Conservation (phyloP, 2,888 invertebrate genomes). For the Cephus runcator region DNA sequence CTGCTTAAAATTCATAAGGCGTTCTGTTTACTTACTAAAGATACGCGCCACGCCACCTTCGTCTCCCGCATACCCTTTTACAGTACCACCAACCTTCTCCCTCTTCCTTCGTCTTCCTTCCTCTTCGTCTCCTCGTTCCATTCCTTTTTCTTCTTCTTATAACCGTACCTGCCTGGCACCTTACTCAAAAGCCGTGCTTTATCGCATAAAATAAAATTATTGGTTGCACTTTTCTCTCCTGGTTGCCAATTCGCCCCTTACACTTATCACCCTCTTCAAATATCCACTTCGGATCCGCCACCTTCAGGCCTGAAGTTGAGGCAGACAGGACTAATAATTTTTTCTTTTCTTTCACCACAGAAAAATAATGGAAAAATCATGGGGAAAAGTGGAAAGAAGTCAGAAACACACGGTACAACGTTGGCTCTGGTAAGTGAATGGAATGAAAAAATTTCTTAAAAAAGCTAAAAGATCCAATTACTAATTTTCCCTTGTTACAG, state of each 20-base stretch:
- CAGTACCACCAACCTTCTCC: conserved; percentile 4
- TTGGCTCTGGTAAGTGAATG: neutral
- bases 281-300: neutral
- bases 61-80: neutral
- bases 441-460: neutral
- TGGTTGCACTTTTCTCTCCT: conserved; percentile 50
- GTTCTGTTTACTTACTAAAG: conserved; percentile 63
- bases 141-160: conserved; percentile 13
- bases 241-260: neutral
- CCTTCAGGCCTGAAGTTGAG: no score
- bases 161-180: conserved; percentile 13
- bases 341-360: neutral
- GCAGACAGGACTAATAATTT: neutral
- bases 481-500: neutral
- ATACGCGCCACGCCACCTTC: conserved; percentile 40
- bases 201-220: conserved; percentile 61
- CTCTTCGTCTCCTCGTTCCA: conserved; percentile 1
- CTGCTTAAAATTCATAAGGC: conserved; percentile 64
- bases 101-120: conserved; percentile 10
- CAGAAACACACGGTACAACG: no score
- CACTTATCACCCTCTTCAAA: neutral
- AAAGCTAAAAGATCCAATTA: neutral
- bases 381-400: no score
- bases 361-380: neutral
- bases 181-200: conserved; percentile 48